Evolutionary conservation across 1,140 invertebrate species (phyloP).

Genomic region (Sarcophaga peregrina): DNA sequence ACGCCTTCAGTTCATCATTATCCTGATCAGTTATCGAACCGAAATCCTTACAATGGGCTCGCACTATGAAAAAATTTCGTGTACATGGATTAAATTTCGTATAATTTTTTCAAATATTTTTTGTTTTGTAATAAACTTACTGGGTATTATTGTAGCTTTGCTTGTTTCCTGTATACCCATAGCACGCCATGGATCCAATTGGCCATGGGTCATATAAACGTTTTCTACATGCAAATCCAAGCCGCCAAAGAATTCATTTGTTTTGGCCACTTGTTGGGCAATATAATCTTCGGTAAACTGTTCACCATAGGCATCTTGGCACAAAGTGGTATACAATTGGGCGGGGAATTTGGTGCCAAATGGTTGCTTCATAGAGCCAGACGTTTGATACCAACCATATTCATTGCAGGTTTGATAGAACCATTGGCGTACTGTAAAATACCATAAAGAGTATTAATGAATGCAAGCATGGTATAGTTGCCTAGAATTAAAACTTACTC

Average conservation of each 20-base stretch:
- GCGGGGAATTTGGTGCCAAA: constrained; percentile 73
- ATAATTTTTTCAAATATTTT: not conserved
- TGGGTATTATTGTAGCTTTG: constrained; percentile 58
- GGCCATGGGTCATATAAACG: constrained; percentile 74
- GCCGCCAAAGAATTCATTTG: constrained; percentile 73
- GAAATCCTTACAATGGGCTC: constrained; percentile 77
- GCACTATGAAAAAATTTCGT: constrained; percentile 66
- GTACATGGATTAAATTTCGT: constrained; percentile 21
- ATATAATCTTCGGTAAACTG: constrained; percentile 55
- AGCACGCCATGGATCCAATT: constrained; percentile 75
- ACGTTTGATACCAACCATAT: constrained; percentile 80
- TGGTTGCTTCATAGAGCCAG: constrained; percentile 70
- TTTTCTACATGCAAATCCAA: constrained; percentile 70
- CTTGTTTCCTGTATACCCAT: constrained; percentile 69
- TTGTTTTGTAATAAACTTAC: constrained; percentile 44
- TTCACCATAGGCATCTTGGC: constrained; percentile 74
- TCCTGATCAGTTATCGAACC: constrained; percentile 68
- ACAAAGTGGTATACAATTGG: constrained; percentile 72
- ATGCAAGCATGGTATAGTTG: too few species aligned
- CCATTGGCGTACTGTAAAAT: constrained; percentile 71
- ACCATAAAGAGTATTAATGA: too few species aligned
- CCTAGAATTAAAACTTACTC: constrained; percentile 48
- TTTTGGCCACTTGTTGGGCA: constrained; percentile 65
- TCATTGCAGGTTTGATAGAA: constrained; percentile 81
- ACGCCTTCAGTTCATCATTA: constrained; percentile 66